Conservation (phyloP, 2,113 vertebrate genomes). For the Mola mola region DNA sequence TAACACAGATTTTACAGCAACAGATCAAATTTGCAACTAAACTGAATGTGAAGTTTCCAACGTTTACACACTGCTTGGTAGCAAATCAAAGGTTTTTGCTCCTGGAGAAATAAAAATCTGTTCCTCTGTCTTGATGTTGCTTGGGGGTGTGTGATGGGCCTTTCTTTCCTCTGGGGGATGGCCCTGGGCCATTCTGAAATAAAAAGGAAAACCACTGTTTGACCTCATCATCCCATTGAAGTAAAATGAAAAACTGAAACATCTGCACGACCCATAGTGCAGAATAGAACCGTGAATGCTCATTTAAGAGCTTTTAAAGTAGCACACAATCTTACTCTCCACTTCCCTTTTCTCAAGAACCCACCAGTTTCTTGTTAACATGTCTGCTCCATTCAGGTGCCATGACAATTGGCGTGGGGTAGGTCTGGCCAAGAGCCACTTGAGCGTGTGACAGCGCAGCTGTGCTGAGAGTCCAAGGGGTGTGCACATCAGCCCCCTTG, state of each 20-base stretch:
- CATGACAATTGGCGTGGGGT: slow-evolving; percentile 80
- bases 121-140: slow-evolving; percentile 80
- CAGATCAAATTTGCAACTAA: not conserved
- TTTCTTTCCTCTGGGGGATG: slow-evolving; percentile 69
- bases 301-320: no score
- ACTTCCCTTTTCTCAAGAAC: slow-evolving; percentile 55
- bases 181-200: slow-evolving; percentile 61
- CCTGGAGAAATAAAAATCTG: slow-evolving; percentile 86
- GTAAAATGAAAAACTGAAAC: not conserved
- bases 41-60: not conserved
- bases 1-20: slow-evolving; percentile 1
- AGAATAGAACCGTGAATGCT: no score
- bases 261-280: not conserved
- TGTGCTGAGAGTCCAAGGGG: slow-evolving; percentile 81
- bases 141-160: slow-evolving; percentile 64
- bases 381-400: slow-evolving; percentile 84
- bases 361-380: slow-evolving; percentile 76
- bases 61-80: no score
- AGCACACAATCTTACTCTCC: not conserved
- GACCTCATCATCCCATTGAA: no score
- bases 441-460: slow-evolving; percentile 70
- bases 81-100: slow-evolving; percentile 69
- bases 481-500: slow-evolving; percentile 78
- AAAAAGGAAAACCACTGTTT: not conserved
- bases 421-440: slow-evolving; percentile 77